phyloP scores from a whole-genome alignment of 2,797 vertebrate genomes.

The Poecile montanus region DNA sequence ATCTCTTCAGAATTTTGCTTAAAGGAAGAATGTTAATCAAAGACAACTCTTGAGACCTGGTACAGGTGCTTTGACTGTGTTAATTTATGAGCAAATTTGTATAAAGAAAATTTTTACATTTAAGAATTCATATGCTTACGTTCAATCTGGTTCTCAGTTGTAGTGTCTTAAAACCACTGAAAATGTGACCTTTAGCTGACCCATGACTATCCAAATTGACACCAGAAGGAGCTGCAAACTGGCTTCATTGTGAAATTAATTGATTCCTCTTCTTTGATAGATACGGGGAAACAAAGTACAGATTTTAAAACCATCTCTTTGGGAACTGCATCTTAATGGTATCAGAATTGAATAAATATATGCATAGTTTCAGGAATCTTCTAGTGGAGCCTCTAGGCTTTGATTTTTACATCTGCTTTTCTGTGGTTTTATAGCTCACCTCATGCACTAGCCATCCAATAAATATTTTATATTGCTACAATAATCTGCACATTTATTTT shows the following conservation, averaged over 20 bases:
- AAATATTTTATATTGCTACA: not conserved
- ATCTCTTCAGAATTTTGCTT: not conserved
- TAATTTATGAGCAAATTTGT: not conserved
- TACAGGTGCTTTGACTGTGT: not conserved
- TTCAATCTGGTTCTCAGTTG: slow-evolving; percentile 10
- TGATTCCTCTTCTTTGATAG: not conserved
- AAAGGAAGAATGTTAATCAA: not conserved
- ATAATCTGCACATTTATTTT: not conserved
- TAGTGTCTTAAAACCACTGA: not conserved
- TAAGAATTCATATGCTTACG: not conserved
- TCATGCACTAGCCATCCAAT: not conserved
- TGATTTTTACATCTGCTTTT: not conserved
- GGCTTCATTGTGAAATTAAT: not conserved
- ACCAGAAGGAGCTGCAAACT: slow-evolving; percentile 16
- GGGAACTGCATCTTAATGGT: not conserved
- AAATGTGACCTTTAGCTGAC: slow-evolving; percentile 38
- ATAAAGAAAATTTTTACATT: not conserved
- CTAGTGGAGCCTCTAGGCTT: not conserved
- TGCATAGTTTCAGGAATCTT: not conserved
- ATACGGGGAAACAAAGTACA: not conserved
- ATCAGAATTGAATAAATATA: not conserved
- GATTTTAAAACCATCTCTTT: not conserved
- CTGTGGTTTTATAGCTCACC: not conserved
- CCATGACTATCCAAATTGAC: slow-evolving; percentile 27
- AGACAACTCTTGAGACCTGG: not conserved